Conservation (phyloP, 2,113 vertebrate genomes). For the Actenoides lindsayi region DNA sequence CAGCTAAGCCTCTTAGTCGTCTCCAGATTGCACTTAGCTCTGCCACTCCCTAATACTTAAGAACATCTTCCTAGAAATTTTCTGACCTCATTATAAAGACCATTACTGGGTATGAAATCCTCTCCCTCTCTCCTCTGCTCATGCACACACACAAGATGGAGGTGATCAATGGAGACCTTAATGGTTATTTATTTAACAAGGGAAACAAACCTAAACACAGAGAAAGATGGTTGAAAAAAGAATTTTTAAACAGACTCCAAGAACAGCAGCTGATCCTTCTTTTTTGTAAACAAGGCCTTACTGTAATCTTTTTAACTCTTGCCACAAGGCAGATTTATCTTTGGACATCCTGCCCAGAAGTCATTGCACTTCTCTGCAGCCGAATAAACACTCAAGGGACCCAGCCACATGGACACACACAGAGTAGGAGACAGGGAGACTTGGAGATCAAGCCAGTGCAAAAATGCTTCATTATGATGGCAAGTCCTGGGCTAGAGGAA, state of each 20-base stretch:
- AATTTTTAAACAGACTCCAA: slow-evolving; percentile 78
- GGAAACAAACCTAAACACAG: slow-evolving; percentile 76
- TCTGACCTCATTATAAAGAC: neutral
- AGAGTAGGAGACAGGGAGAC: neutral
- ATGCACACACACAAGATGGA: neutral
- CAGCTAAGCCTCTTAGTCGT: neutral
- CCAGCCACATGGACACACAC: neutral
- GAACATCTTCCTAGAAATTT: neutral
- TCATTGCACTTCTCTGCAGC: slow-evolving; percentile 12
- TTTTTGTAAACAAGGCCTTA: slow-evolving; percentile 77
- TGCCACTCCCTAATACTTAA: neutral
- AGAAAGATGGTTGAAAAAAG: slow-evolving; percentile 75
- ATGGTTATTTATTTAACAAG: slow-evolving; percentile 77
- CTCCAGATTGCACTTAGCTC: neutral
- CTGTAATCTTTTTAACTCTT: slow-evolving; percentile 67
- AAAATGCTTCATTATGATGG: neutral
- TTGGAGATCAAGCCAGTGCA: neutral
- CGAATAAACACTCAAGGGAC: slow-evolving; percentile 36
- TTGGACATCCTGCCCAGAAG: slow-evolving; percentile 60
- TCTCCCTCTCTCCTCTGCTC: neutral
- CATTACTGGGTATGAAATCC: neutral
- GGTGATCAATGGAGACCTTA: slow-evolving; percentile 70
- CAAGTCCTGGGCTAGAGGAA: neutral
- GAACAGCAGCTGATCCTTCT: slow-evolving; percentile 66
- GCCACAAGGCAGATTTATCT: slow-evolving; percentile 67